phyloP scores from a whole-genome alignment of 2,113 vertebrate species.

The Silurus glanis region DNA sequence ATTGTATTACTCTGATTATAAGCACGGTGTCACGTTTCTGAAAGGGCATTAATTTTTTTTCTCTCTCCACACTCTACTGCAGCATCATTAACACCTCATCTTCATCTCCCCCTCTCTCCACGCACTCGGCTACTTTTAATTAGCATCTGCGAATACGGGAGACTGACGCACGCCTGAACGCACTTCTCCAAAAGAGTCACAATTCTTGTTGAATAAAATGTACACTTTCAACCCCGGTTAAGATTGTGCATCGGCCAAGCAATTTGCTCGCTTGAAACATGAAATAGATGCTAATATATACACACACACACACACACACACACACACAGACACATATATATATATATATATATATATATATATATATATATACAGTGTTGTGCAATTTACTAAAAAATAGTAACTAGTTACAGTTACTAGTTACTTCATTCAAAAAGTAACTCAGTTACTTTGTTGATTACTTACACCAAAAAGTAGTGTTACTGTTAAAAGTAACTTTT shows the following conservation, averaged over 20 bases:
- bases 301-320: no score
- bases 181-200: conserved; percentile 23
- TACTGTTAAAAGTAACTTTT: no score
- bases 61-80: conserved; percentile 73
- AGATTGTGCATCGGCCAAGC: neutral
- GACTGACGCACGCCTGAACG: conserved; percentile 35
- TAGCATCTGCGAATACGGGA: conserved; percentile 70
- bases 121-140: conserved; percentile 69
- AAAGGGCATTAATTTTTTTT: conserved; percentile 73
- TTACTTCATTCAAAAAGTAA: no score
- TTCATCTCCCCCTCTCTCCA: conserved; percentile 61
- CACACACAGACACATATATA: no score
- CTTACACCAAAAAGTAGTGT: no score
- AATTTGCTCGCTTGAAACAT: neutral
- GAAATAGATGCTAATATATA: neutral
- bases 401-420: no score
- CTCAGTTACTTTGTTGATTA: no score
- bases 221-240: conserved; percentile 1
- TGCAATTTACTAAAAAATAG: no score
- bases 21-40: conserved; percentile 66
- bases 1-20: conserved; percentile 63
- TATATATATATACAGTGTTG: no score
- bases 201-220: conserved; percentile 16
- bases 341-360: no score
- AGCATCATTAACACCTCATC: conserved; percentile 73